These are phyloP conservation scores for Drosophila mayri DNA, from an alignment of 1,140 invertebrate genomes.

Conservation along the genomic window DNA sequence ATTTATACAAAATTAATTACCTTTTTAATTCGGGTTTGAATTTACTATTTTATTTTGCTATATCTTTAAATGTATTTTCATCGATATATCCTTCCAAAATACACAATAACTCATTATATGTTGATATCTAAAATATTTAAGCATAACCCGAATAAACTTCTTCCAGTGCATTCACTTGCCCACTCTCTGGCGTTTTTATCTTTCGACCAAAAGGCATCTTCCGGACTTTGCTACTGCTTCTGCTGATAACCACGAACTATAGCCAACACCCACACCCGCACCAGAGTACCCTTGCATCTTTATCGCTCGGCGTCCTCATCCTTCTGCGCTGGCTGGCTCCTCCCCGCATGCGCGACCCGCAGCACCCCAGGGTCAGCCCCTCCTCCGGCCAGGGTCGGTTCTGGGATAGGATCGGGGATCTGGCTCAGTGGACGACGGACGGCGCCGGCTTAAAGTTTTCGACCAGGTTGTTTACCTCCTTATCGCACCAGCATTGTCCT, in stretches of 20 bases:
- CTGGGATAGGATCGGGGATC: constrained; percentile 2
- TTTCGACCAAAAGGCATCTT: constrained; percentile 61
- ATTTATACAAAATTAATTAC: no score
- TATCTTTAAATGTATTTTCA: no score
- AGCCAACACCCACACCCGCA: constrained; percentile 39
- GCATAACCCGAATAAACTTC: background rate
- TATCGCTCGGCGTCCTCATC: constrained; percentile 50
- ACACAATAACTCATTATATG: background rate
- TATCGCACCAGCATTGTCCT: constrained; percentile 69
- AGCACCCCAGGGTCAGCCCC: constrained; percentile 27
- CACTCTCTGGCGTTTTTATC: constrained; percentile 54
- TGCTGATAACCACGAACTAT: constrained; percentile 28
- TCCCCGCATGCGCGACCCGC: constrained; percentile 35
- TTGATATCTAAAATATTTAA: background rate
- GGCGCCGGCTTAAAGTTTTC: constrained; percentile 70
- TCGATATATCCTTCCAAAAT: background rate
- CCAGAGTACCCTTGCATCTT: constrained; percentile 40
- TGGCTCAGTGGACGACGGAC: constrained; percentile 3
- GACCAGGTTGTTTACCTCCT: constrained; percentile 75
- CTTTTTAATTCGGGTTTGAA: no score
- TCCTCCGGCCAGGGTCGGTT: constrained; percentile 10
- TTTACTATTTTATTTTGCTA: no score
- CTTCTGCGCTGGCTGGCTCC: constrained; percentile 25
- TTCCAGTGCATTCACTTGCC: constrained; percentile 1
- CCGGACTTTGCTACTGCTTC: constrained; percentile 57